These are phyloP conservation scores for Mesorhabditis belari DNA, from an alignment of 2,888 invertebrate species.

Conservation along the genomic window DNA sequence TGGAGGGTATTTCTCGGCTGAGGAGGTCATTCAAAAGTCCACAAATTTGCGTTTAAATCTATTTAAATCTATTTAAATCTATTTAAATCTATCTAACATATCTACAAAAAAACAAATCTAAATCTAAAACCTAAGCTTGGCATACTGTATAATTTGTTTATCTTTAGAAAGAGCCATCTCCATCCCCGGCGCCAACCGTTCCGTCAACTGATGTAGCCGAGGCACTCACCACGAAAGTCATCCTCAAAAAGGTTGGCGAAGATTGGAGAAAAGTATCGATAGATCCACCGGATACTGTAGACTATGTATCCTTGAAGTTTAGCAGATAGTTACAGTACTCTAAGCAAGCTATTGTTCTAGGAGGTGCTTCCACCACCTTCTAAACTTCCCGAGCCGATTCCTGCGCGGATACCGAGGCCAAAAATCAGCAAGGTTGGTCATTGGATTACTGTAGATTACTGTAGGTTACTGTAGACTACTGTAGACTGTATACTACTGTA, in stretches of 20 bases:
- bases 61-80: no score
- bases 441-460: not conserved
- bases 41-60: no score
- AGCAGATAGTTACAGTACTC: no score
- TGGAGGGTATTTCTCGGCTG: not conserved
- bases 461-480: no score
- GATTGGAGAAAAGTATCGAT: no score
- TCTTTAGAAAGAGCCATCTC: not conserved
- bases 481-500: no score
- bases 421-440: slow-evolving; percentile 39
- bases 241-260: slow-evolving; percentile 36
- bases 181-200: slow-evolving; percentile 7
- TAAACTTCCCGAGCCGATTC: slow-evolving; percentile 41
- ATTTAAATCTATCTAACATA: not conserved
- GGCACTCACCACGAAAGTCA: slow-evolving; percentile 41
- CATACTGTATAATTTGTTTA: not conserved
- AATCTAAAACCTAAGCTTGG: not conserved
- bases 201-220: slow-evolving; percentile 26
- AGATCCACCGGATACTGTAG: no score
- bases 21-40: no score
- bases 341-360: not conserved
- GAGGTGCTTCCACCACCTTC: slow-evolving; percentile 11
- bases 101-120: not conserved
- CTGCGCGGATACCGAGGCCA: slow-evolving; percentile 50
- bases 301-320: no score